Conservation (phyloP, 2,888 invertebrate genomes). For the Sinohyriopsis cumingii region DNA sequence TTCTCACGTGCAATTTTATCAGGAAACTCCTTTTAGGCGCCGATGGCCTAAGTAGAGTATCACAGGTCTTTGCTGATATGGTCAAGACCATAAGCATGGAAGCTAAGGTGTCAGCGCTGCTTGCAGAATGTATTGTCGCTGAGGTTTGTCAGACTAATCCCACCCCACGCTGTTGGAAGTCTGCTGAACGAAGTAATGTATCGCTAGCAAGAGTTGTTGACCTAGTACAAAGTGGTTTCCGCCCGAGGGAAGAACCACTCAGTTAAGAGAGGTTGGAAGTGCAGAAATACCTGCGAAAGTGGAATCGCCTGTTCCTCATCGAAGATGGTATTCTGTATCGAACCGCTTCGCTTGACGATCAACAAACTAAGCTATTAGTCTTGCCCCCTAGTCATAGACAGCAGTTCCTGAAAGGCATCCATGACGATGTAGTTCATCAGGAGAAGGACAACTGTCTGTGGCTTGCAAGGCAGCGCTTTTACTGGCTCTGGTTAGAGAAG, state of each 20-base stretch:
- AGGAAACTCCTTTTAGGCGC: slow-evolving; percentile 13
- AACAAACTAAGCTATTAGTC: slow-evolving; percentile 6
- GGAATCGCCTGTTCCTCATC: neutral
- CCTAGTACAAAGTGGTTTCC: slow-evolving; percentile 4
- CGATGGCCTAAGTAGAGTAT: slow-evolving; percentile 7
- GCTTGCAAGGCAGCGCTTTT: slow-evolving; percentile 12
- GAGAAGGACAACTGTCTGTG: slow-evolving; percentile 15
- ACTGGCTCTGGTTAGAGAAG: slow-evolving; percentile 3
- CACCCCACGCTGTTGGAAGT: neutral
- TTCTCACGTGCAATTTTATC: too few species aligned
- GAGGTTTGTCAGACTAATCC: too few species aligned
- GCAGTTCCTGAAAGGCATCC: slow-evolving; percentile 6
- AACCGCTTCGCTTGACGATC: slow-evolving; percentile 1
- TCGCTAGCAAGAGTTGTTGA: slow-evolving; percentile 4
- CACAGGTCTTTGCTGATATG: neutral
- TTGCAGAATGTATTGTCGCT: slow-evolving; percentile 1
- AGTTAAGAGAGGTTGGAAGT: neutral
- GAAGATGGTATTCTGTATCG: slow-evolving; percentile 9
- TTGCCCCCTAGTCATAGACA: slow-evolving; percentile 3
- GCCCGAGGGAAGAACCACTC: neutral
- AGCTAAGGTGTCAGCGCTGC: neutral
- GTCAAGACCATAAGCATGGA: slow-evolving; percentile 1
- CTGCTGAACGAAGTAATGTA: too few species aligned
- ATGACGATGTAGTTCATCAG: slow-evolving; percentile 15
- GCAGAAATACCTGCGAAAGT: slow-evolving; percentile 7